Conservation (phyloP, 2,888 invertebrate species). For the Xiphydria camelus region DNA sequence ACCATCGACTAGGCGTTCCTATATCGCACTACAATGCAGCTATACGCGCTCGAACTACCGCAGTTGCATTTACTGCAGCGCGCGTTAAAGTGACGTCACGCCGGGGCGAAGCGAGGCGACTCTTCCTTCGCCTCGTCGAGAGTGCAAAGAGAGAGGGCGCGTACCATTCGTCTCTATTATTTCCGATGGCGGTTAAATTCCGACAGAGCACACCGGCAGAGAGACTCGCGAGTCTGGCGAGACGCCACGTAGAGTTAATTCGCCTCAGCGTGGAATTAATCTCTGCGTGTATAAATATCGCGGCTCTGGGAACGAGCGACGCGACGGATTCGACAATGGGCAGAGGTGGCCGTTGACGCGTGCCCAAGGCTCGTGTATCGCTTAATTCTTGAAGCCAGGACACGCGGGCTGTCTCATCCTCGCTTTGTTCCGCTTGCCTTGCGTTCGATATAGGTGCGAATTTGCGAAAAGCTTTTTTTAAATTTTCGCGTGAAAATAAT, state of each 20-base stretch:
- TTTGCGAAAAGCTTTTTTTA: too few species aligned
- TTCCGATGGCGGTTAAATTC: slow-evolving; percentile 34
- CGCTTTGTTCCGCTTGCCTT: too few species aligned
- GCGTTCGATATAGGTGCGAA: too few species aligned
- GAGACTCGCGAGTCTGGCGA: slow-evolving; percentile 20
- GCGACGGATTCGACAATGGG: neutral
- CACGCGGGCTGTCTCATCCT: too few species aligned
- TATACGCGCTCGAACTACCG: too few species aligned
- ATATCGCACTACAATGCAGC: too few species aligned
- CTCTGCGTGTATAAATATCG: slow-evolving; percentile 43
- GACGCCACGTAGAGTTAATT: slow-evolving; percentile 39
- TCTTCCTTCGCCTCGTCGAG: too few species aligned
- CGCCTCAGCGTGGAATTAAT: slow-evolving; percentile 44
- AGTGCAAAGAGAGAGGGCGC: neutral
- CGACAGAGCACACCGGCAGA: slow-evolving; percentile 19
- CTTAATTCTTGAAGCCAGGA: slow-evolving; percentile 39
- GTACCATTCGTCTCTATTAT: slow-evolving; percentile 7
- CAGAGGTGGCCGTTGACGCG: slow-evolving; percentile 6
- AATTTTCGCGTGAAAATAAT: too few species aligned
- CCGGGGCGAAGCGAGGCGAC: too few species aligned
- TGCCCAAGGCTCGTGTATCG: slow-evolving; percentile 34
- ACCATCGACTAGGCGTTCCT: too few species aligned
- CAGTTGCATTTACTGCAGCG: too few species aligned
- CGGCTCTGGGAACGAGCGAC: slow-evolving; percentile 8
- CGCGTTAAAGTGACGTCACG: too few species aligned